Base-by-base conservation (phyloP, 2,888 invertebrate species). In the Calameuta filiformis region DNA sequence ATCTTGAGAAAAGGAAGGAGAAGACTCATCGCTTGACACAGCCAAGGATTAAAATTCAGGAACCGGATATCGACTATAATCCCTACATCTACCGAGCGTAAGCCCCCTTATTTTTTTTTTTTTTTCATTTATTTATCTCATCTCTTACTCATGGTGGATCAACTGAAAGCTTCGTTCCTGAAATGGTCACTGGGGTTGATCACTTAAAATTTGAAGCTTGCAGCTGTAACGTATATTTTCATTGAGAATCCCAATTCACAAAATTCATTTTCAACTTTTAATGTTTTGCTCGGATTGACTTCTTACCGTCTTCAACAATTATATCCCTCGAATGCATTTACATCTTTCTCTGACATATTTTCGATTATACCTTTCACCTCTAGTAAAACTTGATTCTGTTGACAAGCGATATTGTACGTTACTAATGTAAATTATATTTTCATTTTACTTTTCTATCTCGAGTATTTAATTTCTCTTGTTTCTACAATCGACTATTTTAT, bases 11-110 rank as follows among this genome's bases (percentile, higher is more conserved):
- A 15, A 81, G 78, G 74, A 82, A 79, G 73, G 80, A 76, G 11
- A 78, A 73, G 75, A 79, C 73, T 68, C 76, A 79, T 40, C 73
- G 56, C 9, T 23, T 56, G 23, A 56, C 81, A 37, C 81, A 81
- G 75, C 80, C 82, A n/a, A 83, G 82, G 83, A 85, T 83, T 81
- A 83, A 81, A 82, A 82, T 82, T 75, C 85, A 82, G 79, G 83
- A 75, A 79, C 77, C 79, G n/a, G 80, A 80, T 77, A 81, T 31
- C 77, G 82, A 83, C 71, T 76, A 69, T 78, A 83, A 79, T 74
- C 73, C 78, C 69, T 80, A 76, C 79, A 77, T 80, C 82, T 78
- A 76, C 79, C 79, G 80, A 83, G 81, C 84, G 88, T 88, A 84
- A 88, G 88, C 80, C 77, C 77, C 69, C 37, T 69, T 77, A 77